These are phyloP conservation scores for Colius striatus DNA, from an alignment of 2,113 vertebrate genomes.

Conservation along the genomic window DNA sequence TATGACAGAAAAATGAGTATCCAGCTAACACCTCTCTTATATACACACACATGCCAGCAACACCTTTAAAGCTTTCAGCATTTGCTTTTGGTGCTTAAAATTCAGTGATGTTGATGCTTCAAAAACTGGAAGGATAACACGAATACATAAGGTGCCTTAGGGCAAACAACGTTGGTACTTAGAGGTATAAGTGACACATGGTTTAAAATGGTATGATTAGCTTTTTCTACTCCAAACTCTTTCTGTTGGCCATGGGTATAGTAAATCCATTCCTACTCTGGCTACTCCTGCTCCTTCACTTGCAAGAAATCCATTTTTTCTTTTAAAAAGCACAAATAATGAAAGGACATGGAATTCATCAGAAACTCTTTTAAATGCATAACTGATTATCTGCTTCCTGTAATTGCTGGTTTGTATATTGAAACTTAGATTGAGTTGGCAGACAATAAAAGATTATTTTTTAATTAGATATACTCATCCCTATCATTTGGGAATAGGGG, in stretches of 20 bases:
- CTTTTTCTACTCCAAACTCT: conserved; percentile 26
- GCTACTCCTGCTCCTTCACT: conserved; percentile 34
- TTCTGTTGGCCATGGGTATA: background rate
- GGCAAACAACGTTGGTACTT: background rate
- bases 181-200: conserved; percentile 1
- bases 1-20: background rate
- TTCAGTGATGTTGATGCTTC: background rate
- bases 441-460: conserved; percentile 75
- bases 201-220: background rate
- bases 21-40: background rate
- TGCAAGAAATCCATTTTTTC: conserved; percentile 49
- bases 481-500: conserved; percentile 63
- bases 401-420: conserved; percentile 72
- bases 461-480: conserved; percentile 74
- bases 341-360: conserved; percentile 66
- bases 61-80: background rate
- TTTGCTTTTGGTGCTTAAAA: background rate
- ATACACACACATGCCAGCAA: background rate
- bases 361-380: conserved; percentile 69
- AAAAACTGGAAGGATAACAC: background rate
- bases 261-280: conserved; percentile 3
- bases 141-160: background rate
- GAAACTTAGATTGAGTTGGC: conserved; percentile 73
- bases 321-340: conserved; percentile 64
- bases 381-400: conserved; percentile 75